Base-by-base conservation (phyloP, 2,797 vertebrate species). In the Myotis findleyi region DNA sequence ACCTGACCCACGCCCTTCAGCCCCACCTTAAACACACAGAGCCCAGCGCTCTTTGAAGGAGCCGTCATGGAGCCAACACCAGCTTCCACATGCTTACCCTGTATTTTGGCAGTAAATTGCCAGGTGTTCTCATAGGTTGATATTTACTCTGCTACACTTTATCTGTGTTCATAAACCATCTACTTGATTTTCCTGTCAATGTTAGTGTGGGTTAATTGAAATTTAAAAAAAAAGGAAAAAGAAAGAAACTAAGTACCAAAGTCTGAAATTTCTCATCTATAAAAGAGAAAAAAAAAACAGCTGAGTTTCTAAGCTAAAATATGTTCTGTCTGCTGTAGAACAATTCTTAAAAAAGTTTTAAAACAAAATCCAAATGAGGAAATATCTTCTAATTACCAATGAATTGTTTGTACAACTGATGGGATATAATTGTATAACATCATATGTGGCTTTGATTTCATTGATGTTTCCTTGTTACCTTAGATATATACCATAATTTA, bases 81-180 rank as follows among this genome's bases (percentile, higher is more conserved):
- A 79, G 79, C 71, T 83, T 91, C 89, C 88, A 62, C 21, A 18
- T 84, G 16, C 71, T 5, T 0, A 4, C 69, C 38, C 88, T 41
- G 80, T 89, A 64, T 95, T 90, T 91, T 47, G 88, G 69, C 73
- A 92, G 91, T 96, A 92, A 92, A 83, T 94, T 55, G 7, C 62
- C 94, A 86, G 62, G 89, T 33, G 71, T 95, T 87, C 66, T 79
- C 72, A 88, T 92, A 93, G 92, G 71, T 49, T 51, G 44, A n/a
- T 30, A 23, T 97, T 97, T 97, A 94, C 95, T 95, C 68, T 25
- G n/a, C 3, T 14, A 73, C 25, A 66, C 27, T 89, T 96, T 93
- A 72, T 7, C 49, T 95, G 90, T 87, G 92, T 90, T 95, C 93
- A 71, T 77, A 92, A 96, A 38, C 21, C 53, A 82, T 87, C 23